These are phyloP conservation scores for Odontamblyopus lacepedii DNA, from an alignment of 2,797 vertebrate genomes.

Conservation along the genomic window DNA sequence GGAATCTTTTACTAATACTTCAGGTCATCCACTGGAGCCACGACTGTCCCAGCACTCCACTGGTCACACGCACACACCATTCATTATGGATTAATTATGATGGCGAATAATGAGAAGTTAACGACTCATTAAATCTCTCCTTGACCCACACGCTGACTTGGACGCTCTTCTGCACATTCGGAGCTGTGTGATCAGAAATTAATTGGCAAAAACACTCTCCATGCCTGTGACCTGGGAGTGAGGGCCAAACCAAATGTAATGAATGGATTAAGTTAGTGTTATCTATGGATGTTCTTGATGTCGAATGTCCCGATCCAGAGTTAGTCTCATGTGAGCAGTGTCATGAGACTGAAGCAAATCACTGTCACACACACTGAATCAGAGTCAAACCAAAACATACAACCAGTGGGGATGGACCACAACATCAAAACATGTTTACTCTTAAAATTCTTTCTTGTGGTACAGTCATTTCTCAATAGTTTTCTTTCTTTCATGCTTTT, in stretches of 20 bases:
- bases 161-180: constrained; percentile 26
- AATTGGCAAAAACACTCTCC: constrained; percentile 35
- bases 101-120: constrained; percentile 67
- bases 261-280: neutral
- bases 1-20: neutral
- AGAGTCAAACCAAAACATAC: neutral
- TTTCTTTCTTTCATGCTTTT: neutral
- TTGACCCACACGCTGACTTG: constrained; percentile 55
- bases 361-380: constrained; percentile 24
- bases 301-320: neutral
- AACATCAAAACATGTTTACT: neutral
- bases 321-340: constrained; percentile 43
- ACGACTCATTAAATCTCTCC: constrained; percentile 73
- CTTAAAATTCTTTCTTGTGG: neutral
- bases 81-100: constrained; percentile 61
- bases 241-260: neutral
- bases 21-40: neutral
- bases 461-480: neutral
- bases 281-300: neutral
- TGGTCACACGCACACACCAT: constrained; percentile 26
- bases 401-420: neutral
- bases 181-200: constrained; percentile 35
- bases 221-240: constrained; percentile 21
- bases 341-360: constrained; percentile 52
- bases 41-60: constrained; percentile 18